Evolutionary conservation across 1,140 invertebrate species (phyloP).

Genomic region (Rhagoletis zephyria): DNA sequence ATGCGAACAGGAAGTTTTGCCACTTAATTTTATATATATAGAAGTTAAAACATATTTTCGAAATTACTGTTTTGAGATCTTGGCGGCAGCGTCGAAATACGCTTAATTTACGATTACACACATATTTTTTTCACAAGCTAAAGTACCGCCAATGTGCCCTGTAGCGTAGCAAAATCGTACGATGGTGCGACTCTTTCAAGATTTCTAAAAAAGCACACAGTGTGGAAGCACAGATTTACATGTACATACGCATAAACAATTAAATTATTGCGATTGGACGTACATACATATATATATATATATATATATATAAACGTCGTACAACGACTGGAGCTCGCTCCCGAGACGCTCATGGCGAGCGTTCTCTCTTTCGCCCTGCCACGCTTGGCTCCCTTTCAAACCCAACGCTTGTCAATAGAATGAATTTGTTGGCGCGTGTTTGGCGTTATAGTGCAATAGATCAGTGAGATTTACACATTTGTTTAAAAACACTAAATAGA

Average conservation of each 20-base stretch:
- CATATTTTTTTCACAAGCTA: neutral
- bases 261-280: neutral
- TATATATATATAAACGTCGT: too few species aligned
- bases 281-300: neutral
- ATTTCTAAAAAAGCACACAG: neutral
- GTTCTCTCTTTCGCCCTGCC: neutral
- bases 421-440: neutral
- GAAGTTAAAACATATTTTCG: too few species aligned
- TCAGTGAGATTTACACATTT: too few species aligned
- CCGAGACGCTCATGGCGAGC: neutral
- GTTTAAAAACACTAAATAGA: neutral
- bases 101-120: too few species aligned
- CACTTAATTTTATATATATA: too few species aligned
- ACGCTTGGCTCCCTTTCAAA: neutral
- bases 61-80: too few species aligned
- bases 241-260: neutral
- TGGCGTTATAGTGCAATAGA: neutral
- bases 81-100: too few species aligned
- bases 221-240: neutral
- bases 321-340: neutral
- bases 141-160: neutral
- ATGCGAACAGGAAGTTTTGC: too few species aligned
- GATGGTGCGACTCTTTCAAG: neutral
- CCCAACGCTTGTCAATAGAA: neutral
- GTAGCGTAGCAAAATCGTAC: conserved; percentile 21